Conservation (phyloP, 2,888 invertebrate species). For the Ennomos fuscantarius region DNA sequence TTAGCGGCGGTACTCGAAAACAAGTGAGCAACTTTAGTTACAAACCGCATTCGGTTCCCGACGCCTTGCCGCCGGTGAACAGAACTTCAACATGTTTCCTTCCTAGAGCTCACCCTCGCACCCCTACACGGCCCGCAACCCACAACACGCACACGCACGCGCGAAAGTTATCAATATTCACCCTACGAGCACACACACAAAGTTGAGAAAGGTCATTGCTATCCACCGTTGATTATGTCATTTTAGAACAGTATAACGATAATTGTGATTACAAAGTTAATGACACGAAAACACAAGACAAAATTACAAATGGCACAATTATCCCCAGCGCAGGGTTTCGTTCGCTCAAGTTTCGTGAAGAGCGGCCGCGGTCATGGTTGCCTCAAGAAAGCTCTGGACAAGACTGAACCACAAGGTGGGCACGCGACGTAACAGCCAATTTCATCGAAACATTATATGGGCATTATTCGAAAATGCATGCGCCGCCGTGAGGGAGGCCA, state of each 20-base stretch:
- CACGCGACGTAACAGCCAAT: constrained; percentile 73
- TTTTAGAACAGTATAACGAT: constrained; percentile 41
- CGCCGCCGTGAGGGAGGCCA: constrained; percentile 72
- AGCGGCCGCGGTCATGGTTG: constrained; percentile 45
- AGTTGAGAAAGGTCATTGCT: constrained; percentile 49
- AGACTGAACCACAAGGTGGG: constrained; percentile 67
- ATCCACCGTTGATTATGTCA: constrained; percentile 38
- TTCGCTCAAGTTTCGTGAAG: constrained; percentile 38
- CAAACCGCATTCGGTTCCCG: constrained; percentile 80
- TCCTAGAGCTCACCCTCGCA: constrained; percentile 53
- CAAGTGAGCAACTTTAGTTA: constrained; percentile 52
- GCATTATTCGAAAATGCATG: constrained; percentile 83
- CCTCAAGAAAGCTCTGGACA: constrained; percentile 67
- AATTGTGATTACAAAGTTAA: constrained; percentile 45
- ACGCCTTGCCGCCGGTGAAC: constrained; percentile 84
- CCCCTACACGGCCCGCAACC: constrained; percentile 46
- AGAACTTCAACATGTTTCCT: constrained; percentile 86
- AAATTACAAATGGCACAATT: constrained; percentile 47
- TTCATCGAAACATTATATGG: constrained; percentile 82
- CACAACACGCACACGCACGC: constrained; percentile 43
- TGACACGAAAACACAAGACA: constrained; percentile 43
- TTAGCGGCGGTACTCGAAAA: constrained; percentile 37
- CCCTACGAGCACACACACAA: constrained; percentile 47
- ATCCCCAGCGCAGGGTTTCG: constrained; percentile 42
- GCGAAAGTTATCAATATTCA: constrained; percentile 33